Evolutionary conservation across 2,113 vertebrate species (phyloP).

Genomic region (Poeciliopsis prolifica): DNA sequence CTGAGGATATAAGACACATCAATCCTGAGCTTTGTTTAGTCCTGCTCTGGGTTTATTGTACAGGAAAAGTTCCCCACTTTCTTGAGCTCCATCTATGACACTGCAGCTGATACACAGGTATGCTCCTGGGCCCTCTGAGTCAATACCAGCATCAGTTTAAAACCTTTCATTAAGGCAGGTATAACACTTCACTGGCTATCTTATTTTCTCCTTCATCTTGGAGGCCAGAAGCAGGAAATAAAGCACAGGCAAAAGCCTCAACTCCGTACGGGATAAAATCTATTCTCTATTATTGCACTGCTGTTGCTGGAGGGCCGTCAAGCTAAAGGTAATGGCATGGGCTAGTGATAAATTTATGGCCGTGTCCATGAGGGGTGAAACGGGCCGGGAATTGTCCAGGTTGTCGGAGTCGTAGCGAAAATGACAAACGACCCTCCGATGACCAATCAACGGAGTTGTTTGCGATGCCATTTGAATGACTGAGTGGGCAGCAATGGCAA

Average conservation of each 20-base stretch:
- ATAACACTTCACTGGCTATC: slow-evolving; percentile 71
- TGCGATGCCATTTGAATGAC: slow-evolving; percentile 62
- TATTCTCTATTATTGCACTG: slow-evolving; percentile 79
- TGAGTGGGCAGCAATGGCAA: slow-evolving; percentile 49
- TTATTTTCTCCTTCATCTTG: slow-evolving; percentile 72
- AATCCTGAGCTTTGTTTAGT: slow-evolving; percentile 21
- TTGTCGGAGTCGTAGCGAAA: slow-evolving; percentile 64
- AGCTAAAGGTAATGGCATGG: slow-evolving; percentile 75
- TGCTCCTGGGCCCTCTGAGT: slow-evolving; percentile 48
- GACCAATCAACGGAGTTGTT: slow-evolving; percentile 70
- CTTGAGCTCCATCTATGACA: slow-evolving; percentile 67
- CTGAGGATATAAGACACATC: slow-evolving; percentile 41
- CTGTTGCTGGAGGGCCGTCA: slow-evolving; percentile 73
- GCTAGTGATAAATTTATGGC: slow-evolving; percentile 76
- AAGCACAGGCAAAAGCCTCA: slow-evolving; percentile 64
- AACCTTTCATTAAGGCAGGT: slow-evolving; percentile 69
- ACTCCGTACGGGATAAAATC: slow-evolving; percentile 78
- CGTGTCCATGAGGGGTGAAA: slow-evolving; percentile 63
- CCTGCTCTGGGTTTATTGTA: slow-evolving; percentile 46
- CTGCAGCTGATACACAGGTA: slow-evolving; percentile 40
- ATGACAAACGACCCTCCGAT: slow-evolving; percentile 67
- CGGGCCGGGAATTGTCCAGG: slow-evolving; percentile 66
- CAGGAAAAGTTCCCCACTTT: slow-evolving; percentile 37
- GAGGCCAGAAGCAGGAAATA: slow-evolving; percentile 73
- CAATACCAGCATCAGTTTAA: slow-evolving; percentile 65